Base-by-base conservation (phyloP, 2,113 vertebrate species). In the Anolis carolinensis region DNA sequence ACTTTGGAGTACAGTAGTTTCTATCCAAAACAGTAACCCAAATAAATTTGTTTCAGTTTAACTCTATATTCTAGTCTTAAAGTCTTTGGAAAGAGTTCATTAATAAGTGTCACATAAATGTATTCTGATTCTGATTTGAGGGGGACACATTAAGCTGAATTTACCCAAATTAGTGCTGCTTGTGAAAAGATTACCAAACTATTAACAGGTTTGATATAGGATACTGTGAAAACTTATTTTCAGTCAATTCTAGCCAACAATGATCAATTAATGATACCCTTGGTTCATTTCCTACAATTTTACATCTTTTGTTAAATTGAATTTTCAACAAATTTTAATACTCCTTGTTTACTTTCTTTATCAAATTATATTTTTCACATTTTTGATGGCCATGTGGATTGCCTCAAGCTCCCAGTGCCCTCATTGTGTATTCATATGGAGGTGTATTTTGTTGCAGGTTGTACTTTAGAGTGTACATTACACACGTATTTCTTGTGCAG, bases 61-160 rank as follows among this genome's bases (percentile, higher is more conserved):
- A 68, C 27, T 20, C 32, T 55, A 72, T 82, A 52, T 50, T 82
- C 36, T 30, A n/a, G 21, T 14, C 85, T 87, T 78, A 65, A 84
- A 39, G 32, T 48, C 9, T 78, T 55, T 79, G 32, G 48, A 59
- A 55, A 50, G 36, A 52, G 23, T 67, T 76, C 10, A 67, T 68
- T 78, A 44, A 16, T 25, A 16, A 62, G 83, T 89, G 79, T 23
- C 0, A 0, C 1, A 32, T 25, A 70, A 30, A 16, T 79, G 34
- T 65, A 67, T 32, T 80, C 44, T 13, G 2, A 1, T 1, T 7
- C 86, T 89, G 32, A 14, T 6, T 14, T 81, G 72, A 6, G 52
- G 52, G 50, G 52, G 68, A 34, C 82, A 0, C 52, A 80, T 48
- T 74, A 1, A 8, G 34, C 88, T 71, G 48, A 50, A 72, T 32